These are phyloP conservation scores for Tyrannus savana DNA, from an alignment of 2,113 vertebrate species.

Conservation along the genomic window DNA sequence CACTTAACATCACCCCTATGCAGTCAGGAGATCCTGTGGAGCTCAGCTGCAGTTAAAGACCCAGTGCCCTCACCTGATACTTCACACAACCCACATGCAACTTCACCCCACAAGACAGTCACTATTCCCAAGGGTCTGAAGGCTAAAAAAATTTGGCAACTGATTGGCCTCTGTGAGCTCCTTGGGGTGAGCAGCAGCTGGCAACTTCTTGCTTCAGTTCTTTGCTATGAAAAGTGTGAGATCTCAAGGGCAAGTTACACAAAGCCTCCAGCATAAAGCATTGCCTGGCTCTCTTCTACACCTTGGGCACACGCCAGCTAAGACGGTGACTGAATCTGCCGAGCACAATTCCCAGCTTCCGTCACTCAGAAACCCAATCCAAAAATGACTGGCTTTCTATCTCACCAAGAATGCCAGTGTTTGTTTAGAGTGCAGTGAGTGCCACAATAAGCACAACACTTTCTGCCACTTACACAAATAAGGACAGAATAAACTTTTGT, in stretches of 20 bases:
- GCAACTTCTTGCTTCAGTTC: neutral
- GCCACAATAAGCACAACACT: accelerated
- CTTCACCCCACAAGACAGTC: neutral
- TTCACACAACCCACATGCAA: neutral
- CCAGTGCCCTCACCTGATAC: neutral
- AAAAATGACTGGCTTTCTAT: neutral
- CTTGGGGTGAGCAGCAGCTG: neutral
- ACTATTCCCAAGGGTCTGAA: neutral
- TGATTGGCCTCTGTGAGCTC: neutral
- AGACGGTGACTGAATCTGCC: neutral
- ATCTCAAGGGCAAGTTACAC: neutral
- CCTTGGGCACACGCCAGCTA: neutral
- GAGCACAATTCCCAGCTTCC: neutral
- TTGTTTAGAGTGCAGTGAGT: neutral
- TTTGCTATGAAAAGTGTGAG: neutral
- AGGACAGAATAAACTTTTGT: neutral
- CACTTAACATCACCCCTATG: neutral
- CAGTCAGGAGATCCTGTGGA: neutral
- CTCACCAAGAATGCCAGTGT: neutral
- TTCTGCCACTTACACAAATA: neutral
- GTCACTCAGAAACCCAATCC: neutral
- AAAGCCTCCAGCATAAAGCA: neutral
- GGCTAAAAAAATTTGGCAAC: neutral
- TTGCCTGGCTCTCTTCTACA: neutral
- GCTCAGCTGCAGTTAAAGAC: neutral